These are phyloP conservation scores for Tetragonula clypearis DNA, from an alignment of 1,140 invertebrate genomes.

Conservation along the genomic window DNA sequence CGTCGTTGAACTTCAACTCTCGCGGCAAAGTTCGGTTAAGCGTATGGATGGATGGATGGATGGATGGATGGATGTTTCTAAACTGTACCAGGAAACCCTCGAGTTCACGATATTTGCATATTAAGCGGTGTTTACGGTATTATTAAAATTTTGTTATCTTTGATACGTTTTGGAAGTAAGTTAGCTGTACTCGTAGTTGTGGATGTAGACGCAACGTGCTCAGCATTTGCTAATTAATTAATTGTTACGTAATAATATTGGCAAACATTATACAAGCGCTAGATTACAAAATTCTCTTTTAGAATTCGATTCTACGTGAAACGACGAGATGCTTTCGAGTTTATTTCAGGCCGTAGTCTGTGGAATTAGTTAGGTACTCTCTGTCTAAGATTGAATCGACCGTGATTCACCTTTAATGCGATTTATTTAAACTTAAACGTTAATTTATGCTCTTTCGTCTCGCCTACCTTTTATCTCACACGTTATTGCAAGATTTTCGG, in stretches of 20 bases:
- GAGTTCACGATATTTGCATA: neutral
- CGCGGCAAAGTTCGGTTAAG: neutral
- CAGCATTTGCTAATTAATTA: too few relatives aligned
- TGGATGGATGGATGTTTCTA: neutral
- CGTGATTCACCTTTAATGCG: neutral
- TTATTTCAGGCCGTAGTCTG: too few relatives aligned
- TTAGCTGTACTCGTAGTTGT: too few relatives aligned
- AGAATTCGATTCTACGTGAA: too few relatives aligned
- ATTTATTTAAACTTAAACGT: neutral
- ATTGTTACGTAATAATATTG: too few relatives aligned
- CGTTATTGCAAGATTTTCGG: neutral
- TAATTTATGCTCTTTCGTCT: neutral
- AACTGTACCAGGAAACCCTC: neutral
- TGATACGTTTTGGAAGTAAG: neutral
- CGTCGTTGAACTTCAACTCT: neutral
- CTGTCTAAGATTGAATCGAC: too few relatives aligned
- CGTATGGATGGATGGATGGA: too few relatives aligned
- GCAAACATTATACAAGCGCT: too few relatives aligned
- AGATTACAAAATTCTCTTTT: too few relatives aligned
- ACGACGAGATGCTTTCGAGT: too few relatives aligned
- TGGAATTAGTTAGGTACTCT: too few relatives aligned
- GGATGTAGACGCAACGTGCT: too few relatives aligned
- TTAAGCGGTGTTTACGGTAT: neutral
- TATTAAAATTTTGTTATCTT: neutral
- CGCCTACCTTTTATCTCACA: neutral